These are phyloP conservation scores for Pholis gunnellus DNA, from an alignment of 2,113 vertebrate species.

Conservation along the genomic window DNA sequence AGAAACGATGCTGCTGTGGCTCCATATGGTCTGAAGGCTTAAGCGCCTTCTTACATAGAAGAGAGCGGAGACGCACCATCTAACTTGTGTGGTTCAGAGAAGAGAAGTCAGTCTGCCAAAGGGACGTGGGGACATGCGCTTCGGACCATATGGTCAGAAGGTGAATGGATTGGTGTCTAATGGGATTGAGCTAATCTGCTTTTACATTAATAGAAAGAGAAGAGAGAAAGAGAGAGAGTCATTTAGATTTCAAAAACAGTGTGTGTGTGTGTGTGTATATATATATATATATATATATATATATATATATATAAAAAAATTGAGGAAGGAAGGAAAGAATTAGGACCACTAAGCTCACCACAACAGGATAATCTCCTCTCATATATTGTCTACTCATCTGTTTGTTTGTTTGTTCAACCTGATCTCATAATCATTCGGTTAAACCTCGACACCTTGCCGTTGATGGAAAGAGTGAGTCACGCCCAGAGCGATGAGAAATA, in stretches of 20 bases:
- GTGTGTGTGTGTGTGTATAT: no score
- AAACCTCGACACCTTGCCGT: neutral
- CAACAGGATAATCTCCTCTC: neutral
- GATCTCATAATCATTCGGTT: slow-evolving; percentile 11
- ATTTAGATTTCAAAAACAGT: neutral
- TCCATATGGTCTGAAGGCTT: slow-evolving; percentile 57
- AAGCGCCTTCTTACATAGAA: slow-evolving; percentile 1
- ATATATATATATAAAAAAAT: neutral
- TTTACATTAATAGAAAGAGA: slow-evolving; percentile 44
- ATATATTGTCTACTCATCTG: neutral
- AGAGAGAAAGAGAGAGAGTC: slow-evolving; percentile 1
- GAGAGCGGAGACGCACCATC: neutral
- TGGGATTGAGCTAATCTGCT: slow-evolving; percentile 75
- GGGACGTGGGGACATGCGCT: slow-evolving; percentile 34
- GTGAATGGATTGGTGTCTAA: slow-evolving; percentile 66
- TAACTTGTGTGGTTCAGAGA: neutral
- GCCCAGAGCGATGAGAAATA: neutral
- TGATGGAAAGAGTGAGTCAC: neutral
- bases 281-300: no score
- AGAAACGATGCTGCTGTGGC: slow-evolving; percentile 39
- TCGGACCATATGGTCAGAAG: slow-evolving; percentile 69
- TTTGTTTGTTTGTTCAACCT: slow-evolving; percentile 12
- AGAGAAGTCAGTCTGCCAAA: slow-evolving; percentile 59
- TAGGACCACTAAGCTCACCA: neutral
- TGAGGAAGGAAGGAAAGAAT: neutral